Evolutionary conservation across 2,888 invertebrate species (phyloP).

Genomic region (Agonopterix alstromeriana): DNA sequence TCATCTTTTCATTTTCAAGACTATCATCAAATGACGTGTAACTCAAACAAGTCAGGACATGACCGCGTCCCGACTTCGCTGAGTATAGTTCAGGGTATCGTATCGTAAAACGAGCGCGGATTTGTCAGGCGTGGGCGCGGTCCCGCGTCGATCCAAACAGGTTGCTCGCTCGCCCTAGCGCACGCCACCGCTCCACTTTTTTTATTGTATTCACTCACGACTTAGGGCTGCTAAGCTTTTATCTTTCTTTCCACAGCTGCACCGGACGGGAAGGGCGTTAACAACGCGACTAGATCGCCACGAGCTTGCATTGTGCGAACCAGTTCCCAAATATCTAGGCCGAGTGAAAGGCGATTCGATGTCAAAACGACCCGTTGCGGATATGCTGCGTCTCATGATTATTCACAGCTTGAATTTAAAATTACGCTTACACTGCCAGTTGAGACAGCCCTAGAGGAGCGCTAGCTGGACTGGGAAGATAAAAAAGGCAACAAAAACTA

Average conservation of each 20-base stretch:
- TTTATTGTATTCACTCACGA: slow-evolving; percentile 52
- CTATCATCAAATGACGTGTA: slow-evolving; percentile 1
- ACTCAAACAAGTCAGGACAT: slow-evolving; percentile 53
- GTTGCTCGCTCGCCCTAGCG: slow-evolving; percentile 60
- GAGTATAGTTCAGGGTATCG: slow-evolving; percentile 21
- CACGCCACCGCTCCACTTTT: slow-evolving; percentile 38
- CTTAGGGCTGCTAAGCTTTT: slow-evolving; percentile 42
- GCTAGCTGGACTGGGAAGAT: slow-evolving; percentile 45
- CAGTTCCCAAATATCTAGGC: slow-evolving; percentile 73
- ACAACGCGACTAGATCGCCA: slow-evolving; percentile 19
- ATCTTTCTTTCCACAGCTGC: slow-evolving; percentile 28
- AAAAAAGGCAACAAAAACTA: slow-evolving; percentile 66
- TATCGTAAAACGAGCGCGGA: slow-evolving; percentile 44
- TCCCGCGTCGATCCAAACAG: slow-evolving; percentile 58
- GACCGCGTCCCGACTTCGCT: slow-evolving; percentile 33
- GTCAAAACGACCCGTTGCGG: slow-evolving; percentile 51
- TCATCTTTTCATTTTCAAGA: too few relatives aligned
- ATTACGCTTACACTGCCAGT: slow-evolving; percentile 6
- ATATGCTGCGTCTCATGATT: slow-evolving; percentile 8
- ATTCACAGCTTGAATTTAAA: too few relatives aligned
- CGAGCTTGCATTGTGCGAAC: slow-evolving; percentile 58
- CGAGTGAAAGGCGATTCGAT: slow-evolving; percentile 66
- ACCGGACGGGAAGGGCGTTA: slow-evolving; percentile 30
- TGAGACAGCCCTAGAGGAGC: slow-evolving; percentile 21
- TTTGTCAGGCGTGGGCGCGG: slow-evolving; percentile 68